Base-by-base conservation (phyloP, 2,888 invertebrate genomes). In the Melitaea athalia region DNA sequence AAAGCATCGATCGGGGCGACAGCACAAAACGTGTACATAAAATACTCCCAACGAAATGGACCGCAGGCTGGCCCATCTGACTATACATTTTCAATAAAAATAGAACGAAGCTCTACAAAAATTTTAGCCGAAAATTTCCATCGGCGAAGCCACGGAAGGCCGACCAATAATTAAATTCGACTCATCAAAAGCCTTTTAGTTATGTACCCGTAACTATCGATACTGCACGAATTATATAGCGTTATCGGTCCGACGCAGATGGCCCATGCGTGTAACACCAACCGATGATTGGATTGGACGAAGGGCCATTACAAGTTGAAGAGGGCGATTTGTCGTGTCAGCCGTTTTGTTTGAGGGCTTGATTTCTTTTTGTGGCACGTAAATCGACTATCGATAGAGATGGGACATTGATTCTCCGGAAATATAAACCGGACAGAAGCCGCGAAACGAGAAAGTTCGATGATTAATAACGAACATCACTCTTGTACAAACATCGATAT, bases 151-250 rank as follows among this genome's bases (percentile, higher is more conserved):
- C 72, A 66, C 69, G 72, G 72, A 72, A 74, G 72, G 74, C 68
- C 66, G 66, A 69, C 67, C 74, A 73, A 73, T 76, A 76, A 77
- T 77, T 77, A 75, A 74, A 76, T 73, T 72, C 67, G 74, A 72
- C 74, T 77, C 74, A 73, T 75, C 75, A 75, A 73, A 73, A 71
- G 75, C 76, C 74, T 75, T 78, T 78, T 79, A 78, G 81, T 79
- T 77, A 73, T 72, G 71, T 67, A 64, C 70, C 68, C 69, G 67
- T 61, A 66, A 68, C 74, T 77, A 75, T 75, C 72, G 74, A 74
- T 73, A 38, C 33, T 38, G 43, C 43, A 62, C 24, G 53, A 62
- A 55, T 42, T 62, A 67, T 57, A 57, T 57, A 57, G 57, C 57
- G 57, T 57, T 33, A 33, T 55, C 31, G 55, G 55, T 33, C 57